phyloP scores from a whole-genome alignment of 2,113 vertebrate species.

The Cyanoderma ruficeps region DNA sequence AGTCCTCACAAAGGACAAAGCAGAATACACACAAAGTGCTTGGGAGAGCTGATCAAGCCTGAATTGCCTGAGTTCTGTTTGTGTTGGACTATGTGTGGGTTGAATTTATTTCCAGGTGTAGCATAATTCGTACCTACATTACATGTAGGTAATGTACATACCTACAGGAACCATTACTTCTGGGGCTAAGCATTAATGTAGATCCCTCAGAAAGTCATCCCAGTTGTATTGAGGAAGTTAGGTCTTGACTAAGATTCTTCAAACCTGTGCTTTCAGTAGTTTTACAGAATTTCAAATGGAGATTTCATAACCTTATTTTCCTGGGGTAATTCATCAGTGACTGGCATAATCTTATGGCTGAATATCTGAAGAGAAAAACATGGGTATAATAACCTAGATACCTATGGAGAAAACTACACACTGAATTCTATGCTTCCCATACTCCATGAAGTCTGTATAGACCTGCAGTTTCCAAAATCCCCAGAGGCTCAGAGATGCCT shows the following conservation, averaged over 20 bases:
- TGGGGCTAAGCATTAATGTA: neutral
- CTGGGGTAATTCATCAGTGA: constrained; percentile 33
- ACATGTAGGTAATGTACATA: neutral
- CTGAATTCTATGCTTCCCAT: neutral
- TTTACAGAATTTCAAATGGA: constrained; percentile 44
- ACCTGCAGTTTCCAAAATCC: constrained; percentile 17
- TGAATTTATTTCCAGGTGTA: neutral
- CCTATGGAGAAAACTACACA: constrained; percentile 20
- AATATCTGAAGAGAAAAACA: constrained; percentile 23
- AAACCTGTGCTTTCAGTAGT: constrained; percentile 26
- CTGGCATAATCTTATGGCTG: neutral
- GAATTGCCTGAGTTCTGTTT: neutral
- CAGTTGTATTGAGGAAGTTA: constrained; percentile 11
- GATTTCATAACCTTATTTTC: constrained; percentile 48
- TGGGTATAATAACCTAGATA: neutral
- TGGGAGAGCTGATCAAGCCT: neutral
- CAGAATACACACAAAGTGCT: neutral
- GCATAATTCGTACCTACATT: neutral
- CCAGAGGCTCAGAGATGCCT: neutral
- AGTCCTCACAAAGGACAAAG: neutral
- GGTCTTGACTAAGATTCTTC: neutral
- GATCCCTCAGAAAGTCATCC: neutral
- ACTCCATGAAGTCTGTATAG: neutral
- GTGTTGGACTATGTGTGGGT: neutral
- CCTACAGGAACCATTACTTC: neutral